Percentiles rank a stretch among this genome's conserved stretches.
Conservation (phyloP, 2,888 invertebrate genomes). For the Desoria tigrina region DNA sequence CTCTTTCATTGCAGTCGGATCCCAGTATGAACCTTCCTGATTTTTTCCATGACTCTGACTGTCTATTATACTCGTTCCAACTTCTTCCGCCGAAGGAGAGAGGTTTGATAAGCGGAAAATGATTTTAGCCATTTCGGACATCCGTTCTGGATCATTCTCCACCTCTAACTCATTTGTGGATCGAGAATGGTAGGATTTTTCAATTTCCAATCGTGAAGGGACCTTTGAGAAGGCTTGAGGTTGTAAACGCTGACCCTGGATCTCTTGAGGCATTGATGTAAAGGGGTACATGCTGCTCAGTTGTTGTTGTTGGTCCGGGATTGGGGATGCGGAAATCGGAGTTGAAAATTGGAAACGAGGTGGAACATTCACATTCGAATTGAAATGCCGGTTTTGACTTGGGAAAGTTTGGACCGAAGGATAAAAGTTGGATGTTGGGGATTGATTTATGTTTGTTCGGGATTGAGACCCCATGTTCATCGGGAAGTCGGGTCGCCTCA, state of each 20-base stretch:
- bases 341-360: conserved; percentile 36
- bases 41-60: neutral
- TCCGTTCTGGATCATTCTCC: conserved; percentile 23
- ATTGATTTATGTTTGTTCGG: neutral
- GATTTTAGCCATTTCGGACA: conserved; percentile 46
- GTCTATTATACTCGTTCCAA: neutral
- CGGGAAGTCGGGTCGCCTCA: neutral
- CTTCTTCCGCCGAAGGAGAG: conserved; percentile 13
- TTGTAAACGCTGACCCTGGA: neutral
- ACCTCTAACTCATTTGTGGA: neutral
- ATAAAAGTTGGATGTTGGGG: neutral
- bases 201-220: too few relatives aligned
- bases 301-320: neutral
- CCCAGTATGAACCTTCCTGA: neutral
- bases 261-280: too few relatives aligned
- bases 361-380: neutral
- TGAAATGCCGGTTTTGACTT: conserved; percentile 1
- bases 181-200: neutral
- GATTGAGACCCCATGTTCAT: neutral
- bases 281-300: too few relatives aligned
- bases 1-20: conserved; percentile 20
- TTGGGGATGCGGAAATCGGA: conserved; percentile 27
- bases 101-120: conserved; percentile 43
- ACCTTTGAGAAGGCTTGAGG: too few relatives aligned
- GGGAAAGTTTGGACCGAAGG: neutral